Evolutionary conservation across 2,888 invertebrate species (phyloP).

Genomic region (Cryptocheilus praepositus): DNA sequence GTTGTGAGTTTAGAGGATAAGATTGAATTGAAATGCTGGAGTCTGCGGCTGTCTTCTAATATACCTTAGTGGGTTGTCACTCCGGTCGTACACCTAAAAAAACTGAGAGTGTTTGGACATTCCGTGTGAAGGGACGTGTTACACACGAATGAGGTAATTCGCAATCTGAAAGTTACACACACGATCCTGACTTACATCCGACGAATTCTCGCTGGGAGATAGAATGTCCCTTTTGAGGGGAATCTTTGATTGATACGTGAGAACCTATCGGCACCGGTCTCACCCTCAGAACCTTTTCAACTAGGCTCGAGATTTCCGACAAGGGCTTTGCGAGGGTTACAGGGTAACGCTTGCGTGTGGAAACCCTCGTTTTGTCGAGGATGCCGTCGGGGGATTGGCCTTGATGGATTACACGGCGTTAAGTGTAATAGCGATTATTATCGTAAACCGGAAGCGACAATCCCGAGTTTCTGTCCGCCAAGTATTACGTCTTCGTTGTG

Average conservation of each 20-base stretch:
- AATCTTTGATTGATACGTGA: constrained; percentile 43
- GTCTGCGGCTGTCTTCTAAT: too few relatives aligned
- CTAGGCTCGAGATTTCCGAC: constrained; percentile 29
- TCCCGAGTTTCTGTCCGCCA: too few relatives aligned
- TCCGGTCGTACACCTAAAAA: too few relatives aligned
- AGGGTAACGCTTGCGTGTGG: background rate
- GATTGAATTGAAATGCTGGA: too few relatives aligned
- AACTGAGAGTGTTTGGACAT: too few relatives aligned
- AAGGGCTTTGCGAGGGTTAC: constrained; percentile 24
- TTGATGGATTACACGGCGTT: constrained; percentile 34
- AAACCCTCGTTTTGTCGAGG: constrained; percentile 13
- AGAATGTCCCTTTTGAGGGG: constrained; percentile 23
- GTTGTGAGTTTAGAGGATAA: too few relatives aligned
- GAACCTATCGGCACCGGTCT: constrained; percentile 40
- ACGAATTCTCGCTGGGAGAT: background rate
- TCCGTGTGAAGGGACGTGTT: too few relatives aligned
- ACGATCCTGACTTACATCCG: too few relatives aligned
- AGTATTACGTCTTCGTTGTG: too few relatives aligned
- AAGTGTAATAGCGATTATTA: constrained; percentile 28
- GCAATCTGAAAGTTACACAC: too few relatives aligned
- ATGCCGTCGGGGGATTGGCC: constrained; percentile 7
- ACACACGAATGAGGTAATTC: too few relatives aligned
- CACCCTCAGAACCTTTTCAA: constrained; percentile 26
- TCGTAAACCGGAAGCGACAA: constrained; percentile 9
- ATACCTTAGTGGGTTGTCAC: too few relatives aligned